Conservation (phyloP, 2,113 vertebrate genomes). For the Pao palembangensis region DNA sequence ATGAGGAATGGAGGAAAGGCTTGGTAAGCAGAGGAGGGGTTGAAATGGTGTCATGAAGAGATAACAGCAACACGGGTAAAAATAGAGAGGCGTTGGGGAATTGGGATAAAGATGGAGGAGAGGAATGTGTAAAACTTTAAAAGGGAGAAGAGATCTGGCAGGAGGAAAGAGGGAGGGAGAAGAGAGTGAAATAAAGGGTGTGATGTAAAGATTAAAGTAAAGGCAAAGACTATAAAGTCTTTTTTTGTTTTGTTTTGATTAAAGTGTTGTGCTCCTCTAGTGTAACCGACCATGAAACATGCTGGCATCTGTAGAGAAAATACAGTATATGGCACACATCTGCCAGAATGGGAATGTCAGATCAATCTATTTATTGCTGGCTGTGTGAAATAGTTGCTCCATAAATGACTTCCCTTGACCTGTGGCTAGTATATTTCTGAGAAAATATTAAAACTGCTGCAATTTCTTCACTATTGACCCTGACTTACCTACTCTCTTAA, state of each 20-base stretch:
- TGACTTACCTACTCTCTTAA: slow-evolving; percentile 22
- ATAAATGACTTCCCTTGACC: slow-evolving; percentile 18
- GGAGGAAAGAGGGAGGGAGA: slow-evolving; percentile 18
- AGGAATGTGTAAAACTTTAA: slow-evolving; percentile 37
- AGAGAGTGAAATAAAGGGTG: slow-evolving; percentile 27
- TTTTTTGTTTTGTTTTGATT: not conserved
- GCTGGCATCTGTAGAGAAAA: not conserved
- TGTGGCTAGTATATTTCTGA: slow-evolving; percentile 3
- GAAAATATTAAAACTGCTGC: slow-evolving; percentile 20
- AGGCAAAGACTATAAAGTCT: slow-evolving; percentile 38
- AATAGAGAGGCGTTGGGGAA: slow-evolving; percentile 51
- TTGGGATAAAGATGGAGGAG: slow-evolving; percentile 31
- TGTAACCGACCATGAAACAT: too few relatives aligned
- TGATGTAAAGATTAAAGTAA: slow-evolving; percentile 35
- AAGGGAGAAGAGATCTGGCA: slow-evolving; percentile 36
- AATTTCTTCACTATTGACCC: slow-evolving; percentile 43
- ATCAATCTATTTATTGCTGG: slow-evolving; percentile 15
- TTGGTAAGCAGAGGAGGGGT: slow-evolving; percentile 9
- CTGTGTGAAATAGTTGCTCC: not conserved
- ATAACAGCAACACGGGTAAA: slow-evolving; percentile 56
- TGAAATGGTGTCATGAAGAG: slow-evolving; percentile 46
- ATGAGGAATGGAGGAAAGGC: slow-evolving; percentile 34
- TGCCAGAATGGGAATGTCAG: not conserved
- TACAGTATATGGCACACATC: not conserved
- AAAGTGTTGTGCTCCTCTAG: not conserved